Evolutionary conservation across 2,797 vertebrate species (phyloP), one percentile per base, ranked within the genome.

Genomic region (Tolypeutes matacus): DNA sequence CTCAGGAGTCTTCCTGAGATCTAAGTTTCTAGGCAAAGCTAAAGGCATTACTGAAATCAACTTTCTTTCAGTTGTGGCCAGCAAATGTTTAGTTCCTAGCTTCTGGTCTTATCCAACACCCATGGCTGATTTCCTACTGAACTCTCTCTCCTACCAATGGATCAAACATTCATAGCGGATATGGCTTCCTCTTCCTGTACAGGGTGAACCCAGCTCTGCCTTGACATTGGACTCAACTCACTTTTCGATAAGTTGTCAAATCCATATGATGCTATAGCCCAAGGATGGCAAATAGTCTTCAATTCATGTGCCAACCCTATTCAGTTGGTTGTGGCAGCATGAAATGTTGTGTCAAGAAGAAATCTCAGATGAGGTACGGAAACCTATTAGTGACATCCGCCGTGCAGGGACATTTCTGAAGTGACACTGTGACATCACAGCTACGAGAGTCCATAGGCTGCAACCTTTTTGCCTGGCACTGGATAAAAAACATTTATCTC

Each of bases 311-410:
- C 46, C 62, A 62, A 17, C 34, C 25, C 7, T 34, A 23, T 0
- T 3, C 13, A 0, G 5, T 60, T 1, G 2, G 29, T 15, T 8
- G 14, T 21, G 4, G 2, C 51, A 1, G 13, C 34, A 13, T 8
- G 6, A 27, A 34, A 49, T 3, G 0, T 0, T 14, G 25, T 8
- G 64, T 27, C 7, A 15, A 23, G 75, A 31, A 4, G 75, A 25
- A 15, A 20, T 36, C 29, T 2, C 15, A 15, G 29, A 3, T 1
- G 36, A 46, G 20, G 58, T 11, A 3, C 27, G 7, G 27, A 23
- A 39, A 46, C 36, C 31, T 2, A 7, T 0, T 1, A 12, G 58
- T 31, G 39, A 64, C 4, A 21, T 21, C 29, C 29, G 36, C 36
- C 9, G 0, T 14, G 21, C 29, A 23, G 34, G 8, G 34, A 12